Evolutionary conservation across 1,140 invertebrate genomes (phyloP), one percentile per base, ranked within the genome.

Genomic region (Phthorimaea operculella): DNA sequence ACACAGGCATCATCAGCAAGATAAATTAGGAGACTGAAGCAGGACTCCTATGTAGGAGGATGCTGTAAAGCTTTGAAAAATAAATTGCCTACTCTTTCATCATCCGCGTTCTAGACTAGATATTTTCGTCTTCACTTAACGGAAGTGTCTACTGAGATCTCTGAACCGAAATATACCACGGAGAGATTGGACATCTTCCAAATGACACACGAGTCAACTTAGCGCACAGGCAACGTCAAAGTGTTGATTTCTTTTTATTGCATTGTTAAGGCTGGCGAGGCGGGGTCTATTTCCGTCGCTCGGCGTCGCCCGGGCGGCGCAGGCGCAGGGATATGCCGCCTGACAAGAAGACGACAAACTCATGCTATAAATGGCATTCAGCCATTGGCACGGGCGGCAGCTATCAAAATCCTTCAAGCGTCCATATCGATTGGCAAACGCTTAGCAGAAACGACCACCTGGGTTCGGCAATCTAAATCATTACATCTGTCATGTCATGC

Each of bases 231-330:
- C 75, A 66, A 74, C 78, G 74, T 80, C 70, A 72, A 72, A 72
- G 72, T 80, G 76, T 82, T 79, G 74, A 80, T 81, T 85, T 85
- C 81, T 85, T 85, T 85, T 85, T 85, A 85, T 83, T 85, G 77
- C 81, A 85, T 85, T 85, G 81, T 85, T 81, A 82, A 83, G 79
- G 72, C 76, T 74, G 72, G 59, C 74, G 73, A 79, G 77, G 74
- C 73, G 69, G 63, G 52, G 59, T 73, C 79, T 84, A 84, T 84
- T 83, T 83, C 64, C 62, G 81, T 74, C 70, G 81, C 79, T 81
- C 68, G 70, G 68, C 74, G 52, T 50, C 68, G 79, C 74, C 78
- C 78, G 78, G 76, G 77, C 76, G 57, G 47, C 60, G 74, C 63
- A 70, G 74, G 72, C 21, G 72, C 77, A 79, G 76, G 76, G 74